These are phyloP conservation scores for Hormaphis cornu DNA, from an alignment of 1,140 invertebrate species.

Conservation along the genomic window DNA sequence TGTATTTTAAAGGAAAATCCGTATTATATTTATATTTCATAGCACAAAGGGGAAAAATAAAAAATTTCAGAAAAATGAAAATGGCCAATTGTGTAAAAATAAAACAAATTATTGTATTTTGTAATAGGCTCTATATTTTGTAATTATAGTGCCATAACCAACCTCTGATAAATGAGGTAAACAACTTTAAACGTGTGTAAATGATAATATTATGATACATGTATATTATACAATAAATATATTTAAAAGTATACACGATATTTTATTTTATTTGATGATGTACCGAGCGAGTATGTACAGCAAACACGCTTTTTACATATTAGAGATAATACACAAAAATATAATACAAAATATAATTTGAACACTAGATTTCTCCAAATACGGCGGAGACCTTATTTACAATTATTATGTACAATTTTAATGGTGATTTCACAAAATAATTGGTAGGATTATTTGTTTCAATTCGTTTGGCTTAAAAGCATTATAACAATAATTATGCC, in stretches of 20 bases:
- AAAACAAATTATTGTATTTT: conserved; percentile 24
- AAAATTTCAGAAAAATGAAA: too few relatives aligned
- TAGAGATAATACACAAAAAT: not conserved
- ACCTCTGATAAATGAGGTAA: not conserved
- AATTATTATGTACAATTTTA: too few relatives aligned
- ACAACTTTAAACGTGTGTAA: conserved; percentile 4
- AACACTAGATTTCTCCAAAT: too few relatives aligned
- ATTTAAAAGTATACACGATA: not conserved
- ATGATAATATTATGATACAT: too few relatives aligned
- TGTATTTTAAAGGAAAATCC: too few relatives aligned
- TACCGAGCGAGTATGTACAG: too few relatives aligned
- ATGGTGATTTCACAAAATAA: conserved; percentile 12
- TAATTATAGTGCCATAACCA: conserved; percentile 30
- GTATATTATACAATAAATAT: conserved; percentile 12
- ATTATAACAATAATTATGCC: conserved; percentile 10
- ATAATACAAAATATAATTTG: too few relatives aligned
- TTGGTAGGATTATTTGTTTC: conserved; percentile 27
- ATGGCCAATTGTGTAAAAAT: conserved; percentile 21
- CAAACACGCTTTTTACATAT: too few relatives aligned
- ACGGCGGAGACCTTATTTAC: too few relatives aligned
- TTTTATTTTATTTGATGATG: too few relatives aligned
- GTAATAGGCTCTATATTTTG: conserved; percentile 19
- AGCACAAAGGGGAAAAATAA: too few relatives aligned
- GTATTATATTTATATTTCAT: too few relatives aligned
- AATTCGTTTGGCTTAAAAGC: conserved; percentile 20